phyloP scores from a whole-genome alignment of 2,113 vertebrate genomes.

The Cheilinus undulatus region DNA sequence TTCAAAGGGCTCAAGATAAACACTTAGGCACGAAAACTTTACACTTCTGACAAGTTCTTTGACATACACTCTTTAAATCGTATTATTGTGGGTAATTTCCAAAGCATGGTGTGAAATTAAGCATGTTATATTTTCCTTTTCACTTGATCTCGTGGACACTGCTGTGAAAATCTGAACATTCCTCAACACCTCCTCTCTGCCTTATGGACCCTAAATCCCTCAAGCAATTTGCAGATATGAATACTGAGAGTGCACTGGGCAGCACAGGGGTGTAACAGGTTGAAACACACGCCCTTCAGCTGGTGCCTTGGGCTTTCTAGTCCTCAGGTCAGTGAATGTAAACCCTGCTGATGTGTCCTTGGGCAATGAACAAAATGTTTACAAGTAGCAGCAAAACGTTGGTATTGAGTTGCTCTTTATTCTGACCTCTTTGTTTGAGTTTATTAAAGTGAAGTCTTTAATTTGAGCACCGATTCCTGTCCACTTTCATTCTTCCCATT shows the following conservation, averaged over 20 bases:
- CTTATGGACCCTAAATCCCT: constrained; percentile 32
- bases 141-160: constrained; percentile 22
- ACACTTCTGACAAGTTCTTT: too few species aligned
- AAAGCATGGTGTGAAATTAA: constrained; percentile 1
- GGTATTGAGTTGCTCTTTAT: background rate
- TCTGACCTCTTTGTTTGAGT: background rate
- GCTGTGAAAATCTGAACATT: constrained; percentile 40
- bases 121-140: constrained; percentile 17
- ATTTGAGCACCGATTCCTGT: background rate
- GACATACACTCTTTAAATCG: background rate
- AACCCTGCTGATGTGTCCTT: constrained; percentile 4
- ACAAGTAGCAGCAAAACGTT: background rate
- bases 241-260: constrained; percentile 36
- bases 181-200: constrained; percentile 1
- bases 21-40: too few species aligned
- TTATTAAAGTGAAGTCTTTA: background rate
- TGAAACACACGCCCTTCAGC: background rate
- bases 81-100: constrained; percentile 5
- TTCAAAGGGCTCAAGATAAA: too few species aligned
- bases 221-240: constrained; percentile 59
- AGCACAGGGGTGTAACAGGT: background rate
- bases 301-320: background rate
- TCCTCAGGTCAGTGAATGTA: background rate
- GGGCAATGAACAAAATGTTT: background rate
- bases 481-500: background rate